Percentiles rank a stretch among this genome's conserved stretches.
Conservation (phyloP, 1,140 invertebrate genomes). For the Solen grandis region DNA sequence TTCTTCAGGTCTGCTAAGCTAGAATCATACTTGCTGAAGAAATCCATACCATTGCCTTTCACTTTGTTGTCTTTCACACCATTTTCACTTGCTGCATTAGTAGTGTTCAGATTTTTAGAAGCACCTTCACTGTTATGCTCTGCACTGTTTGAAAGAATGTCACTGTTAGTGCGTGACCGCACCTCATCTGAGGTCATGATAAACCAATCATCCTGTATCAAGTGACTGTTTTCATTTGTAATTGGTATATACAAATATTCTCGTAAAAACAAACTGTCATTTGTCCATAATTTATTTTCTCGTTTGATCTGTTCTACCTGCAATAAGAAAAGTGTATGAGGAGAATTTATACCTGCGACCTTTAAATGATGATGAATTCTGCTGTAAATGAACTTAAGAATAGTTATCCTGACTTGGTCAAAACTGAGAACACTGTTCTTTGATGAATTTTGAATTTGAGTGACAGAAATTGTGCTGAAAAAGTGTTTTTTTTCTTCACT, state of each 20-base stretch:
- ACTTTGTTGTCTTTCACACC: slow-evolving; percentile 9
- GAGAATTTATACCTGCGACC: no score
- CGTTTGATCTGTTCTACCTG: slow-evolving; percentile 70
- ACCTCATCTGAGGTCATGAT: slow-evolving; percentile 58
- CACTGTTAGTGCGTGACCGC: slow-evolving; percentile 54
- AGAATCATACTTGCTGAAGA: slow-evolving; percentile 73
- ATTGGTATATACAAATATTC: slow-evolving; percentile 70
- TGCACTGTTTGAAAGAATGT: slow-evolving; percentile 1
- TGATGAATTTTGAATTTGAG: no score
- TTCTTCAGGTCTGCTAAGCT: slow-evolving; percentile 71
- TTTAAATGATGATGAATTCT: no score
- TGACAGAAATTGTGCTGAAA: no score
- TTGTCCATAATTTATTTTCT: slow-evolving; percentile 76
- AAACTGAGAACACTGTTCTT: no score
- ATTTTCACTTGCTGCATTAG: slow-evolving; percentile 9
- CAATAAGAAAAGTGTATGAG: slow-evolving; percentile 45
- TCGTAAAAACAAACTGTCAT: slow-evolving; percentile 71
- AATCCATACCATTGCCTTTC: slow-evolving; percentile 60
- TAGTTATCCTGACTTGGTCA: no score
- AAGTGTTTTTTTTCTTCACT: no score
- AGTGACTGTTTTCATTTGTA: slow-evolving; percentile 56
- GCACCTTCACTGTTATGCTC: neutral
- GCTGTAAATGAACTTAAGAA: no score
- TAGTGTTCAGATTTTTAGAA: no score
- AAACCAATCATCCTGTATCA: slow-evolving; percentile 63